Evolutionary conservation across 2,888 invertebrate genomes (phyloP).

Genomic region (Thera obeliscata): DNA sequence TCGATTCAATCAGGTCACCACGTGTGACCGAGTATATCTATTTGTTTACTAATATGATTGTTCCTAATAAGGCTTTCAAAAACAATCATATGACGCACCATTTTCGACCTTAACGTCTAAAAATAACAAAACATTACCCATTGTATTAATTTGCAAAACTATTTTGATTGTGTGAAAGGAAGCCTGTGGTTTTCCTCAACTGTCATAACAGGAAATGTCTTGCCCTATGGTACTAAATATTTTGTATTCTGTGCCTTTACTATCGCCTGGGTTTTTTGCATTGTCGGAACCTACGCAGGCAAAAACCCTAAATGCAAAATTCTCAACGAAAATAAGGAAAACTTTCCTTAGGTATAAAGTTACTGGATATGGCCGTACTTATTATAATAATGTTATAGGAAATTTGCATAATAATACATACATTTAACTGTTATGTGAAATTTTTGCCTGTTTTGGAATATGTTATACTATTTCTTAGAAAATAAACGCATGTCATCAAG

Average conservation of each 20-base stretch:
- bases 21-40: too few species aligned
- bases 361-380: too few species aligned
- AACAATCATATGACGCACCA: neutral
- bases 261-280: constrained; percentile 20
- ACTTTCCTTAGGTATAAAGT: neutral
- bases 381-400: too few species aligned
- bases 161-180: constrained; percentile 16
- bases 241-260: neutral
- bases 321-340: neutral
- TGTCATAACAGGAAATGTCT: constrained; percentile 8
- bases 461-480: too few species aligned
- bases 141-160: constrained; percentile 4
- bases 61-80: neutral
- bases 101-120: neutral
- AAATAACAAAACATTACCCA: neutral
- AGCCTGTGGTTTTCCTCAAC: constrained; percentile 27
- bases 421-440: too few species aligned
- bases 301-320: neutral
- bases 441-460: too few species aligned
- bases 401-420: too few species aligned
- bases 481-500: too few species aligned
- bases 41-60: too few species aligned
- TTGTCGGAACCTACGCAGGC: neutral
- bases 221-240: neutral
- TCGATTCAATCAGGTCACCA: too few species aligned